phyloP scores from a whole-genome alignment of 1,140 invertebrate species.

The Drosophila micromelanica region DNA sequence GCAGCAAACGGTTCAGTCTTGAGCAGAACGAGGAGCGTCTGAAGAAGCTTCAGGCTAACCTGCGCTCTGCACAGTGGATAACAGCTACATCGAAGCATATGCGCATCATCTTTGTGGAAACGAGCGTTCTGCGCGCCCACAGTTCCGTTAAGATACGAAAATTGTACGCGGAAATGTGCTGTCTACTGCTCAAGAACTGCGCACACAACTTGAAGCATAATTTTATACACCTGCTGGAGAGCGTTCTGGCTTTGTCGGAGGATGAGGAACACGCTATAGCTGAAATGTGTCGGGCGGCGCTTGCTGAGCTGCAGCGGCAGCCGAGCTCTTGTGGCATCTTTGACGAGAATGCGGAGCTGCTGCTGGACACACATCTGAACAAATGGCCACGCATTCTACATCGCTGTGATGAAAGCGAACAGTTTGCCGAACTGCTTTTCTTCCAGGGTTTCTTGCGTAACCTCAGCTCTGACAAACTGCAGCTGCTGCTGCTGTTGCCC shows the following conservation, averaged over 20 bases:
- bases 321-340: conserved; percentile 53
- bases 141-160: conserved; percentile 40
- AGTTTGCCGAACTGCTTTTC: conserved; percentile 72
- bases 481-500: conserved; percentile 61
- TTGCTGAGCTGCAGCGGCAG: conserved; percentile 49
- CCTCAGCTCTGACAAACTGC: conserved; percentile 53
- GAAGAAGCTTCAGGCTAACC: conserved; percentile 54
- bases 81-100: conserved; percentile 60
- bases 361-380: conserved; percentile 69
- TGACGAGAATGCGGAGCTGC: conserved; percentile 70
- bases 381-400: conserved; percentile 72
- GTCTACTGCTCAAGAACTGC: conserved; percentile 61
- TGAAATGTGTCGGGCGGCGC: conserved; percentile 39
- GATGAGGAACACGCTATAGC: conserved; percentile 61
- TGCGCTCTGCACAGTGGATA: conserved; percentile 64
- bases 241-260: conserved; percentile 68
- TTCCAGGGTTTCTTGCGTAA: conserved; percentile 76
- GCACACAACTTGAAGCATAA: conserved; percentile 62
- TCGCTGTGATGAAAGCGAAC: conserved; percentile 73
- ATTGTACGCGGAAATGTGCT: conserved; percentile 69
- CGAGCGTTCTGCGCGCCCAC: conserved; percentile 62
- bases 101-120: conserved; percentile 57
- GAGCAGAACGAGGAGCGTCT: conserved; percentile 68
- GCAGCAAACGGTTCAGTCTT: conserved; percentile 37
- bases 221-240: conserved; percentile 72